Evolutionary conservation across 2,113 vertebrate species (phyloP).

Genomic region (Pica pica): DNA sequence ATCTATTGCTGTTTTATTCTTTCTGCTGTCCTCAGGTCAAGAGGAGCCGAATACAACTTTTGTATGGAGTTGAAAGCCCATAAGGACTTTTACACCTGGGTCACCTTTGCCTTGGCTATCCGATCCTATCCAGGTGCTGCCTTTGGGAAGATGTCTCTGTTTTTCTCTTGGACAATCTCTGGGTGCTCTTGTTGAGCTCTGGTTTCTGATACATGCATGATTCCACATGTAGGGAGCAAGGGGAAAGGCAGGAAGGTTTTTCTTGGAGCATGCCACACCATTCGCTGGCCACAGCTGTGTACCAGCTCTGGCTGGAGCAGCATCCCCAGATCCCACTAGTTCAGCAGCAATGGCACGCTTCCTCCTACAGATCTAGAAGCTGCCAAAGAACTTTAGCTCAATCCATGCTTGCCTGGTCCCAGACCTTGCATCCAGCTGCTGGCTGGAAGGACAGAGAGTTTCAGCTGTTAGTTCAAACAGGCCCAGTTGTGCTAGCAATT

Average conservation of each 20-base stretch:
- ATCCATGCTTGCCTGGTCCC: neutral
- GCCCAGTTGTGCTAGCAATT: neutral
- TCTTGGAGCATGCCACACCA: neutral
- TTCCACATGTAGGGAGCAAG: neutral
- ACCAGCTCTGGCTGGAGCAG: neutral
- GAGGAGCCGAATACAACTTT: neutral
- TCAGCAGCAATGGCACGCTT: neutral
- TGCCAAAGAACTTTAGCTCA: neutral
- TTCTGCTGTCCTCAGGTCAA: neutral
- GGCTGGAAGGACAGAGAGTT: neutral
- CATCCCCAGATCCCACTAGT: neutral
- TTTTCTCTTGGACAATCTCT: neutral
- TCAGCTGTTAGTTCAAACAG: neutral
- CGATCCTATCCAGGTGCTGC: rapidly evolving
- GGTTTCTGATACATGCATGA: neutral
- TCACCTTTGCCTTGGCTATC: neutral
- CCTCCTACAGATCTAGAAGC: neutral
- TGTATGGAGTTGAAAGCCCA: neutral
- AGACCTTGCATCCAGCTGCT: neutral
- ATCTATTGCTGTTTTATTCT: neutral
- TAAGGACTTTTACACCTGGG: neutral
- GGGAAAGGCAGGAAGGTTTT: neutral
- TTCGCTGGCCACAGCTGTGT: rapidly evolving
- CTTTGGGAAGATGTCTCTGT: neutral
- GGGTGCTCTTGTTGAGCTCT: neutral